Evolutionary conservation across 2,113 vertebrate genomes (phyloP).

Genomic region (Eidolon helvum): DNA sequence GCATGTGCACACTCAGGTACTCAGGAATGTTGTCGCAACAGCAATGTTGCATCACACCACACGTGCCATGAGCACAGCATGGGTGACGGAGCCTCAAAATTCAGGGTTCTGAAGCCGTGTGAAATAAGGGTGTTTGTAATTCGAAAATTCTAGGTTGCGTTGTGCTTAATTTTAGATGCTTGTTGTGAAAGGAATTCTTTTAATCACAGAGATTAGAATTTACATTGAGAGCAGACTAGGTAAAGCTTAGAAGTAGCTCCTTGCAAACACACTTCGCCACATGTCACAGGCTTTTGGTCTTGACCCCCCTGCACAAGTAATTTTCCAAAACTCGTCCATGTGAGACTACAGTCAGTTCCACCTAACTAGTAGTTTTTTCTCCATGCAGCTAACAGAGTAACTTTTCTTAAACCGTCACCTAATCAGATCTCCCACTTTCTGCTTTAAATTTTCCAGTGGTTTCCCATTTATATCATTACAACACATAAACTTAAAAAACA

Average conservation of each 20-base stretch:
- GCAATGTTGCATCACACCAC: fast-evolving
- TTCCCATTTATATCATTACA: not conserved
- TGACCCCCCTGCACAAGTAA: fast-evolving
- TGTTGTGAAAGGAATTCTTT: not conserved
- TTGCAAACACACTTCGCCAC: not conserved
- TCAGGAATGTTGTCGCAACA: no score
- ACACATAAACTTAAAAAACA: not conserved
- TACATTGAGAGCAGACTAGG: not conserved
- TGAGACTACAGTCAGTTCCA: not conserved
- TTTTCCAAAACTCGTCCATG: not conserved
- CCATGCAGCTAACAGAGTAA: not conserved
- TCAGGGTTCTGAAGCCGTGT: not conserved
- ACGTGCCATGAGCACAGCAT: fast-evolving
- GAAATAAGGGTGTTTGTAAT: not conserved
- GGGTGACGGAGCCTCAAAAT: not conserved
- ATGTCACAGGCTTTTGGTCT: not conserved
- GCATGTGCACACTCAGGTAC: not conserved
- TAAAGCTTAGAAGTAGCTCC: not conserved
- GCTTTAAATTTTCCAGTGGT: not conserved
- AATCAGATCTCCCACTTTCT: not conserved
- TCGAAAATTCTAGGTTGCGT: not conserved
- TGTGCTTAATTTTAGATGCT: not conserved
- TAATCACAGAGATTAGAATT: not conserved
- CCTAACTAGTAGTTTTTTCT: not conserved
- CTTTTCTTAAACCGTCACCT: not conserved